Percentiles rank a stretch among this genome's conserved stretches.
These are phyloP conservation scores for Leucania comma DNA, from an alignment of 2,888 invertebrate species.

Conservation along the genomic window DNA sequence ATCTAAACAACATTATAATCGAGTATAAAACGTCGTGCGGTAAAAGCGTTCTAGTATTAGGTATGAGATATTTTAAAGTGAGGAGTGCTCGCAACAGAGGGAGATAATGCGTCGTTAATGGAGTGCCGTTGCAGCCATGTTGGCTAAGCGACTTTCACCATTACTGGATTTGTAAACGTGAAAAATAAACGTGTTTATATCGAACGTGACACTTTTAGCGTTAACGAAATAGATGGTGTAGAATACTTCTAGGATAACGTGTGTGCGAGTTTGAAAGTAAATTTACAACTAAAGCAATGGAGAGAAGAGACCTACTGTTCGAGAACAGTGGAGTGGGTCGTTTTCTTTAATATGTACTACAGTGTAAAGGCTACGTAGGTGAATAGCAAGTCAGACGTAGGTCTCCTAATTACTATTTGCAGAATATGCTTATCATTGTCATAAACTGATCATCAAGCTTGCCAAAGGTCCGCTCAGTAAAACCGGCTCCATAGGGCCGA, in stretches of 20 bases:
- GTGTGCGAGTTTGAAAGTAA: constrained; percentile 29
- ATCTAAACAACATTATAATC: constrained; percentile 64
- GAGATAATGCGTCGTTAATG: constrained; percentile 85
- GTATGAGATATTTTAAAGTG: constrained; percentile 78
- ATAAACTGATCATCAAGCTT: neutral
- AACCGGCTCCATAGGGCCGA: too few species aligned
- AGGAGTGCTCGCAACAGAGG: constrained; percentile 74
- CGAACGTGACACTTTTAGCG: constrained; percentile 64
- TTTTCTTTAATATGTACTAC: neutral
- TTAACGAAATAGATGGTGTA: constrained; percentile 46
- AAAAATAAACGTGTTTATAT: constrained; percentile 67
- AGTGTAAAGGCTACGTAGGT: neutral
- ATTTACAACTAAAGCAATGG: constrained; percentile 19
- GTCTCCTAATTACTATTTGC: neutral
- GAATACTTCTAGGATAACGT: constrained; percentile 26
- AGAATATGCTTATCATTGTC: neutral
- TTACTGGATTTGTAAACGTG: constrained; percentile 75
- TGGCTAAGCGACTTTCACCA: constrained; percentile 75
- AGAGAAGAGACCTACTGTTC: neutral
- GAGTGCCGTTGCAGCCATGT: constrained; percentile 76
- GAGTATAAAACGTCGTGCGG: constrained; percentile 67
- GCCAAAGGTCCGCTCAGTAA: too few species aligned
- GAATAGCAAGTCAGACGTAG: neutral
- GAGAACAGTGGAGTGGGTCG: neutral
- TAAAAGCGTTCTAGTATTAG: constrained; percentile 71